Evolutionary conservation across 2,888 invertebrate genomes (phyloP), one percentile per base, ranked within the genome.

Genomic region (Drosophila multiciliata): DNA sequence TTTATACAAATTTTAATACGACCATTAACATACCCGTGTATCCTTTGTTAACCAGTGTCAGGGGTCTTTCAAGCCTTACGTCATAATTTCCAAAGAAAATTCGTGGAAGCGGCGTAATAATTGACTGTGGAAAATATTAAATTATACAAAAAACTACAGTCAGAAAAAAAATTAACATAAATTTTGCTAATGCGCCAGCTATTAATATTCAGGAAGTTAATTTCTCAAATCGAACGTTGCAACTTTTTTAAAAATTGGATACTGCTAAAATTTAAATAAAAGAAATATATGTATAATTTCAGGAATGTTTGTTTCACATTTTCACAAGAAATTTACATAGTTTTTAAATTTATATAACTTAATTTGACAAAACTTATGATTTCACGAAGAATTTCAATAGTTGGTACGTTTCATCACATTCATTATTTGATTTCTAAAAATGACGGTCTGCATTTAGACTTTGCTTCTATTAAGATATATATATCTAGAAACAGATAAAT

Each of bases 1-100:
- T n/a, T 50, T 29, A 9, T n/a, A 20, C 5, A n/a, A 12, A 38
- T n/a, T 4, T 26, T 20, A 9, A 11, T 15, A 15, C 8, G 7
- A 36, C 17, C 26, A 11, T 45, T 15, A 4, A 11, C 40, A 9
- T 75, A 91, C 93, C 88, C 81, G 96, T 95, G 92, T 96, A 95
- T n/a, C 96, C 96, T 82, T 95, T 96, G 86, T 96, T 96, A 32
- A 36, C 20, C 55, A 95, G 92, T 15, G 93, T 94, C 15, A 96
- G 91, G 0, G 95, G 95, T 8, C 94, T 93, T 2, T 94, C 94
- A 12, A 96, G 92, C 6, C 67, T 72, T 90, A 95, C 94, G 82
- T 95, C 95, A 92, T 96, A 96, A 26, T 96, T 95, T 29, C 62
- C 74, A 52, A 91, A 91, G 17, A 42, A 61, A 35, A 91, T 67